Evolutionary conservation across 2,797 vertebrate genomes (phyloP), one percentile per base, ranked within the genome.

Genomic region (Syndactyla subalaris): DNA sequence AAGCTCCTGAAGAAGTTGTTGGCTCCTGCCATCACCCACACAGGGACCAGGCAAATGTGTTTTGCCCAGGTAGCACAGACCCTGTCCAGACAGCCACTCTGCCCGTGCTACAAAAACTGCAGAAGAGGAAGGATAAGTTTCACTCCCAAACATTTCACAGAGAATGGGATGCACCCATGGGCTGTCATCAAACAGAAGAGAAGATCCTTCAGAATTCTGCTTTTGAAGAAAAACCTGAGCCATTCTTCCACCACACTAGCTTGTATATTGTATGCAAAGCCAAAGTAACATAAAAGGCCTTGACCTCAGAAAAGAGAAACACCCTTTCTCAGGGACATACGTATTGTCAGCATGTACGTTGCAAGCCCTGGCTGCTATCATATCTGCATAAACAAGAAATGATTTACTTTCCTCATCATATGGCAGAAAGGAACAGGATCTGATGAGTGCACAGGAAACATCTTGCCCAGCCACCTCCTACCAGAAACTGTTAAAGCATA

Each of bases 371-470:
- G 57, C 88, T 93, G 70, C 63, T 89, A 59, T 71, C 77, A 72
- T 59, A 41, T 46, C 80, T 82, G 65, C 43, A 49, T 62, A 96
- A 95, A 93, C 73, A 97, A 93, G 55, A 95, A 88, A 78, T 83
- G 1, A 78, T 91, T 96, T 84, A 87, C 78, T 91, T 78, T 94
- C 61, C 80, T 92, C 67, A 57, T 68, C 18, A 0, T 67, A 67
- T 6, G 92, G 77, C 62, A 61, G 67, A 89, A 91, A 96, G 88
- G 71, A 90, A 93, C 48, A 41, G 76, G 88, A 95, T 95, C 89
- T 89, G 90, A 86, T 95, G 96, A 96, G 39, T 36, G 2, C 26
- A 48, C 97, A 98, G 98, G 97, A 98, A 98, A 95, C 63, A 80
- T 94, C 93, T 93, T 95, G 94, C 94, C 89, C 76, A 88, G 68